Conservation (phyloP, 2,888 invertebrate species). For the Pimpla rufipes region DNA sequence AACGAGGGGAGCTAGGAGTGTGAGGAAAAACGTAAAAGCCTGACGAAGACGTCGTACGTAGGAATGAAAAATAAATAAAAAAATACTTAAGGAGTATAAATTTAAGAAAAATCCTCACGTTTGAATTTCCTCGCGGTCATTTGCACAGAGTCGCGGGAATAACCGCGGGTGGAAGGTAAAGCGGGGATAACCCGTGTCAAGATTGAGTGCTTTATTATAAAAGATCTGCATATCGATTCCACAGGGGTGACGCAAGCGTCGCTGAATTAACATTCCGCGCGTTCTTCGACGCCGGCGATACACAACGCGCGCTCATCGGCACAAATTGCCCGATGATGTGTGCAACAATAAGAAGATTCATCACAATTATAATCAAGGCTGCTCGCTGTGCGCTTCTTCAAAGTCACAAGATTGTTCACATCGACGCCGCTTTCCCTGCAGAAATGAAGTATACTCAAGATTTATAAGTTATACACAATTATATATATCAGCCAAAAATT, state of each 20-base stretch:
- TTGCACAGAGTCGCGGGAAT: background rate
- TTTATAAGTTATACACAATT: too few species aligned
- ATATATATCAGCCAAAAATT: too few species aligned
- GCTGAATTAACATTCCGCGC: conserved; percentile 34
- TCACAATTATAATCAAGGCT: background rate
- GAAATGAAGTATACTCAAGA: too few species aligned
- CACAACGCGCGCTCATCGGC: background rate
- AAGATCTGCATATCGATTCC: conserved; percentile 3
- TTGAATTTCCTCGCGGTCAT: too few species aligned
- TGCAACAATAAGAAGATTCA: conserved; percentile 27
- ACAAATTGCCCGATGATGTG: conserved; percentile 21
- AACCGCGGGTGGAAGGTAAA: conserved; percentile 14
- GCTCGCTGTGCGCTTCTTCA: background rate
- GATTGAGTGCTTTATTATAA: background rate
- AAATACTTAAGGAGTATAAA: too few species aligned
- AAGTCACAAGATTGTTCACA: conserved; percentile 24
- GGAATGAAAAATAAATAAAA: too few species aligned
- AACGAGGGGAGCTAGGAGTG: too few species aligned
- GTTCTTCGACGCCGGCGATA: conserved; percentile 13
- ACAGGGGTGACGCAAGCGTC: conserved; percentile 42
- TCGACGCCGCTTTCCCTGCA: too few species aligned
- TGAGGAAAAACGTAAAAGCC: too few species aligned
- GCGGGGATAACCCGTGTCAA: conserved; percentile 28
- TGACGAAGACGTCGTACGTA: too few species aligned
- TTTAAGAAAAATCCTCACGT: too few species aligned